Evolutionary conservation across 2,888 invertebrate species (phyloP).

Genomic region (Tinea pellionella): DNA sequence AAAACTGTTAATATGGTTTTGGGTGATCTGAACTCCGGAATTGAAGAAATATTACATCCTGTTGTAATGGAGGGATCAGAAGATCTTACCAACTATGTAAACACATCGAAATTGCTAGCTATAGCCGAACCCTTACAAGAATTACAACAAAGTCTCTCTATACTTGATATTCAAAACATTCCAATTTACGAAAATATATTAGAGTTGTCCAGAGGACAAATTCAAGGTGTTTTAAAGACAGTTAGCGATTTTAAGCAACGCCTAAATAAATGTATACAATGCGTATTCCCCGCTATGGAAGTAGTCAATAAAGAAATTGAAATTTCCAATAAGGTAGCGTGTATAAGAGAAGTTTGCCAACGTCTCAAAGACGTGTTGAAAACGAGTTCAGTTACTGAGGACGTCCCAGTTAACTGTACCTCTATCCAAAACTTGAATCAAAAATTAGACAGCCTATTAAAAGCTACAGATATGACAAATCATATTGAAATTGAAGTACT

Average conservation of each 20-base stretch:
- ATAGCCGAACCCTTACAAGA: conserved; percentile 52
- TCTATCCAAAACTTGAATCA: conserved; percentile 26
- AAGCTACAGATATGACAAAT: conserved; percentile 34
- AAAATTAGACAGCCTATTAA: conserved; percentile 33
- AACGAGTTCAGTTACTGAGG: conserved; percentile 22
- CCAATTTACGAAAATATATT: conserved; percentile 48
- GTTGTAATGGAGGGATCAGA: conserved; percentile 39
- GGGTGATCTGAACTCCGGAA: conserved; percentile 36
- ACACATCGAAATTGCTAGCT: conserved; percentile 34
- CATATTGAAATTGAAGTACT: conserved; percentile 39
- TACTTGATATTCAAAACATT: conserved; percentile 47
- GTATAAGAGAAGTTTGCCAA: conserved; percentile 37
- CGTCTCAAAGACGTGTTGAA: conserved; percentile 35
- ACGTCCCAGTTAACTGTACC: conserved; percentile 21
- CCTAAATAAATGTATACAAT: conserved; percentile 38
- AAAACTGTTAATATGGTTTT: conserved; percentile 39
- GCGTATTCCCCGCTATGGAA: conserved; percentile 40
- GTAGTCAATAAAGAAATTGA: conserved; percentile 39
- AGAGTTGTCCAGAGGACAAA: conserved; percentile 41
- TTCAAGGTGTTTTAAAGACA: conserved; percentile 39
- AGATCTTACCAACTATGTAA: conserved; percentile 27
- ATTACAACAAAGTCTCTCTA: conserved; percentile 42
- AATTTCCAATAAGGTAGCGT: conserved; percentile 41
- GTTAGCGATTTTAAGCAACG: conserved; percentile 42
- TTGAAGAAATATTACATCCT: conserved; percentile 49